Percentiles rank a stretch among this genome's conserved stretches.
Conservation (phyloP, 2,888 invertebrate species). For the Dorcus parallelipipedus region DNA sequence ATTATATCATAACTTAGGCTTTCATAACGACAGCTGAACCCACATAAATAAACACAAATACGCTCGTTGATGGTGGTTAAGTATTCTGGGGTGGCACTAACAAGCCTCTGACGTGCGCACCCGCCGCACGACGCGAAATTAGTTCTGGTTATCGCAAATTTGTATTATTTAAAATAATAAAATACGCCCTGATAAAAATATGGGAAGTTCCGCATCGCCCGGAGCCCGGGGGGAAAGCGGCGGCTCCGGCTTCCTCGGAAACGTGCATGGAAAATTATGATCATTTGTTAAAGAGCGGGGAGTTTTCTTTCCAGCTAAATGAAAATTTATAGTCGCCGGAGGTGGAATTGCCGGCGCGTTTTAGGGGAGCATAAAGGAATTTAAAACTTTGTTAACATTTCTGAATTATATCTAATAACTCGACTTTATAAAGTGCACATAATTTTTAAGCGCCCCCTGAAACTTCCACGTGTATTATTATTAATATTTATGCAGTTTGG, state of each 20-base stretch:
- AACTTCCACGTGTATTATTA: too few relatives aligned
- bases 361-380: constrained; percentile 5
- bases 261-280: constrained; percentile 28
- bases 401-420: constrained; percentile 13
- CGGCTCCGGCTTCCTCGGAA: not conserved
- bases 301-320: constrained; percentile 25
- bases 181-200: not conserved
- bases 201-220: not conserved
- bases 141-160: too few relatives aligned
- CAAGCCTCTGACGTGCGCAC: too few relatives aligned
- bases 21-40: constrained; percentile 29
- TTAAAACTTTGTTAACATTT: constrained; percentile 15
- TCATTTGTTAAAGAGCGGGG: constrained; percentile 28
- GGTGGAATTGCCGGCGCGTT: constrained; percentile 19
- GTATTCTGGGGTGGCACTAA: too few relatives aligned
- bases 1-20: constrained; percentile 24
- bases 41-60: constrained; percentile 30
- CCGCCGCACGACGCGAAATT: too few relatives aligned
- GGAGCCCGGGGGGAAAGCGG: too few relatives aligned
- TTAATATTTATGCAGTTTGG: too few relatives aligned
- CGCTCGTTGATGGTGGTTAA: constrained; percentile 22
- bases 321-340: constrained; percentile 27
- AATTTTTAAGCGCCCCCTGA: too few relatives aligned
- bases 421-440: not conserved
- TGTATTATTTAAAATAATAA: too few relatives aligned